Conservation (phyloP, 2,113 vertebrate species). For the Ceyx margarethae region DNA sequence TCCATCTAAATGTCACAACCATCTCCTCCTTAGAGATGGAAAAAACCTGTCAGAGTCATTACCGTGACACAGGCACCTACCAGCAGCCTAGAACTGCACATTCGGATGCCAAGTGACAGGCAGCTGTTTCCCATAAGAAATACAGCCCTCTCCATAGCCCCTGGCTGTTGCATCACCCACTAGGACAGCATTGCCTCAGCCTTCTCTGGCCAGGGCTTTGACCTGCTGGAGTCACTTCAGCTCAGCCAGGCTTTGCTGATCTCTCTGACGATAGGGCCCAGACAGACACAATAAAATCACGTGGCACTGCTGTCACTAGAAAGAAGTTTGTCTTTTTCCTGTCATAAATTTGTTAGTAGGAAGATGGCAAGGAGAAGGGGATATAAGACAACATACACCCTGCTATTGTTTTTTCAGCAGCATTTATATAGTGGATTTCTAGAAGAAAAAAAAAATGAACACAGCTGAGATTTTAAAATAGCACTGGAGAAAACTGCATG, state of each 20-base stretch:
- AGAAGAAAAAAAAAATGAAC: not conserved
- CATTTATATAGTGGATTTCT: not conserved
- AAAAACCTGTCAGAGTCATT: slow-evolving; percentile 8
- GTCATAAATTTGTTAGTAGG: not conserved
- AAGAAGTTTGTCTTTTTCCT: not conserved
- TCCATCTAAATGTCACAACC: not conserved
- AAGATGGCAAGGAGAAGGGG: not conserved
- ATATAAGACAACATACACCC: not conserved
- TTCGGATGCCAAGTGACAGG: not conserved
- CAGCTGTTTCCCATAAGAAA: slow-evolving; percentile 11
- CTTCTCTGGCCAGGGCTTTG: not conserved
- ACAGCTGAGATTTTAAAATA: not conserved
- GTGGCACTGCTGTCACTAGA: not conserved
- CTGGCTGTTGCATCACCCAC: slow-evolving; percentile 47
- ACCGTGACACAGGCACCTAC: not conserved
- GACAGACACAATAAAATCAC: not conserved
- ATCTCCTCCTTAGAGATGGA: not conserved
- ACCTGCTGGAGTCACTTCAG: slow-evolving; percentile 15
- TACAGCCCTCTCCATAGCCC: not conserved
- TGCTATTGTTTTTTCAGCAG: not conserved
- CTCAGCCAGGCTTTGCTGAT: not conserved
- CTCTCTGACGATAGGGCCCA: not conserved
- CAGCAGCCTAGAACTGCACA: not conserved
- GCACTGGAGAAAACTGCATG: not conserved
- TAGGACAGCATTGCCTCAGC: slow-evolving; percentile 48